Evolutionary conservation across 1,140 invertebrate genomes (phyloP).

Genomic region (Anagrus nilaparvatae): DNA sequence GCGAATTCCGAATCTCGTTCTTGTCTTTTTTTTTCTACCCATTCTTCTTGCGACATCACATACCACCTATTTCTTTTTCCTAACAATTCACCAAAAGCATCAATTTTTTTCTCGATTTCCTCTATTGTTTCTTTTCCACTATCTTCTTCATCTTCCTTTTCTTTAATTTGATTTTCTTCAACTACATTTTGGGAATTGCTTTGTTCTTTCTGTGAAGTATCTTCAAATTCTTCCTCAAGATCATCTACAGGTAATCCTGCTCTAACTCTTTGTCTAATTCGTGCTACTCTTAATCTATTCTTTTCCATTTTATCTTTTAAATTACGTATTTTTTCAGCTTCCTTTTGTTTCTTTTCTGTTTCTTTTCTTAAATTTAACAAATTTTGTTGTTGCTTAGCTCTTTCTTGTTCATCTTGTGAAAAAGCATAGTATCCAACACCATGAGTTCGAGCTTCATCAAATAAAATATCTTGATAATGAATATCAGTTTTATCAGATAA

Average conservation of each 20-base stretch:
- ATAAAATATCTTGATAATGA: slow-evolving; percentile 83
- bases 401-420: slow-evolving; percentile 68
- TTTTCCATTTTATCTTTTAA: slow-evolving; percentile 60
- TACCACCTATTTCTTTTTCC: slow-evolving; percentile 33
- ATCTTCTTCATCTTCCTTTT: slow-evolving; percentile 24
- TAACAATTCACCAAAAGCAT: slow-evolving; percentile 32
- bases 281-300: slow-evolving; percentile 66
- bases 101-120: slow-evolving; percentile 31
- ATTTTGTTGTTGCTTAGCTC: slow-evolving; percentile 65
- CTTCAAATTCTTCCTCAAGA: slow-evolving; percentile 37
- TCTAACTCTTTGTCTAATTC: slow-evolving; percentile 63
- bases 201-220: slow-evolving; percentile 27
- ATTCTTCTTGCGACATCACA: slow-evolving; percentile 66
- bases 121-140: slow-evolving; percentile 15
- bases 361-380: slow-evolving; percentile 59
- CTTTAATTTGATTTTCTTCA: neutral
- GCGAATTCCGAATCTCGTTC: slow-evolving; percentile 61
- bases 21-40: slow-evolving; percentile 61
- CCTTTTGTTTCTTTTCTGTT: slow-evolving; percentile 56
- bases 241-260: slow-evolving; percentile 59
- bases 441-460: slow-evolving; percentile 79
- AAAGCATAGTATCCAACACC: slow-evolving; percentile 85
- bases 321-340: slow-evolving; percentile 51
- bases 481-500: slow-evolving; percentile 53
- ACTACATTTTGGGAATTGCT: neutral